Evolutionary conservation across 2,113 vertebrate species (phyloP).

Genomic region (Clupea harengus): DNA sequence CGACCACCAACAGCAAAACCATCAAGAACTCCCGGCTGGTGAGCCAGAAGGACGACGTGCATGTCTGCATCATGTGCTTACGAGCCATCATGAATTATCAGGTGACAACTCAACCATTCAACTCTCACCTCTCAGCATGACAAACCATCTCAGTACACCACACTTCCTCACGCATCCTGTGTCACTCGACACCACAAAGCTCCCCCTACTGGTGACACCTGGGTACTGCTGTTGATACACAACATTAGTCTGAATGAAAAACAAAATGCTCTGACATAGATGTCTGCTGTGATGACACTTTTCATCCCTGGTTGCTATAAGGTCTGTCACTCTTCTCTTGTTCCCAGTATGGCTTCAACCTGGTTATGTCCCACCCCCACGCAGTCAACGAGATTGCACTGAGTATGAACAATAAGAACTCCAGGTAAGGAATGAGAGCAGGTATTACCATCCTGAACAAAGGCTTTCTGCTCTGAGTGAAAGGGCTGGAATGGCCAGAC

Average conservation of each 20-base stretch:
- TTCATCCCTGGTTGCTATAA: not conserved
- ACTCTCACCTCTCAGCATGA: not conserved
- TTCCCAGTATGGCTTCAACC: constrained; percentile 92
- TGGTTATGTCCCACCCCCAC: constrained; percentile 96
- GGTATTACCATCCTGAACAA: constrained; percentile 24
- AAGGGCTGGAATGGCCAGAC: constrained; percentile 42
- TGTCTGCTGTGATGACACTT: not conserved
- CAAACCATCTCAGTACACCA: not conserved
- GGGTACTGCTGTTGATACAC: not conserved
- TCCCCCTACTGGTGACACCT: constrained; percentile 24
- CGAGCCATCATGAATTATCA: constrained; percentile 99
- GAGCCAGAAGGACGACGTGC: constrained; percentile 97
- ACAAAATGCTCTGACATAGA: not conserved
- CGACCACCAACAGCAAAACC: constrained; percentile 83
- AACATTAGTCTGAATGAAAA: not conserved
- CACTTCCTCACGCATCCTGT: not conserved
- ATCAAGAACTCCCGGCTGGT: constrained; percentile 93
- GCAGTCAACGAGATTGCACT: constrained; percentile 97
- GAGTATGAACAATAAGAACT: constrained; percentile 97
- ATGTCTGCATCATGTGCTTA: constrained; percentile 96
- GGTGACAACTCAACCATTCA: constrained; percentile 66
- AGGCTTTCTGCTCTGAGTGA: not conserved
- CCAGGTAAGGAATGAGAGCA: constrained; percentile 74
- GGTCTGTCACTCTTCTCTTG: not conserved
- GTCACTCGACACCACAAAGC: not conserved